A percentile compares a stretch with the other conserved stretches of the same genome.
These are phyloP conservation scores for Andrena fulva DNA, from an alignment of 2,888 invertebrate genomes.

Conservation along the genomic window DNA sequence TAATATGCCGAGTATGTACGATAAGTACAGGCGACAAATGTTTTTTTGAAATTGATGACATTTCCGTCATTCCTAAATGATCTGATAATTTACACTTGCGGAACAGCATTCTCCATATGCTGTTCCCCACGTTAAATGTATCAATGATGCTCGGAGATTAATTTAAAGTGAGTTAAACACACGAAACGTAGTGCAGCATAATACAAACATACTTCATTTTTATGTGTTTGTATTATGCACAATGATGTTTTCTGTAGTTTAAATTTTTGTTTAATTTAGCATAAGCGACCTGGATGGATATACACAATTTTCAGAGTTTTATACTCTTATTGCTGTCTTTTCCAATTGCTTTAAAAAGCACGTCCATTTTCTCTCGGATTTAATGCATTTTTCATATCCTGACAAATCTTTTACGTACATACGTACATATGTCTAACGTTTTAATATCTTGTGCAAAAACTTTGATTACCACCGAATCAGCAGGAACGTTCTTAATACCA, in stretches of 20 bases:
- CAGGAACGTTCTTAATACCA: constrained; percentile 3
- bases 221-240: constrained; percentile 39
- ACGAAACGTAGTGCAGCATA: constrained; percentile 16
- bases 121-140: constrained; percentile 1
- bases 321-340: constrained; percentile 24
- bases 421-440: constrained; percentile 8
- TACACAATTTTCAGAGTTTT: constrained; percentile 21
- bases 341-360: constrained; percentile 20
- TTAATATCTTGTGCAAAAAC: constrained; percentile 36
- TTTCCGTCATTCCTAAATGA: constrained; percentile 10
- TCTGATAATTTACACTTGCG: constrained; percentile 10
- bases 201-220: constrained; percentile 39
- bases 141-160: background rate
- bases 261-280: constrained; percentile 11
- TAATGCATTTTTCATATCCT: constrained; percentile 10
- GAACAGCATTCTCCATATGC: background rate
- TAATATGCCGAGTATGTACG: background rate
- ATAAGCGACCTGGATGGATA: constrained; percentile 16
- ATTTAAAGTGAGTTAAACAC: constrained; percentile 24
- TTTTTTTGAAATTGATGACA: constrained; percentile 20
- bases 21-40: background rate
- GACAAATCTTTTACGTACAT: background rate
- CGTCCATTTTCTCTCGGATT: constrained; percentile 12
- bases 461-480: background rate
- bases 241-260: constrained; percentile 38